Conservation (phyloP, 2,113 vertebrate species). For the Ceyx margarethae region DNA sequence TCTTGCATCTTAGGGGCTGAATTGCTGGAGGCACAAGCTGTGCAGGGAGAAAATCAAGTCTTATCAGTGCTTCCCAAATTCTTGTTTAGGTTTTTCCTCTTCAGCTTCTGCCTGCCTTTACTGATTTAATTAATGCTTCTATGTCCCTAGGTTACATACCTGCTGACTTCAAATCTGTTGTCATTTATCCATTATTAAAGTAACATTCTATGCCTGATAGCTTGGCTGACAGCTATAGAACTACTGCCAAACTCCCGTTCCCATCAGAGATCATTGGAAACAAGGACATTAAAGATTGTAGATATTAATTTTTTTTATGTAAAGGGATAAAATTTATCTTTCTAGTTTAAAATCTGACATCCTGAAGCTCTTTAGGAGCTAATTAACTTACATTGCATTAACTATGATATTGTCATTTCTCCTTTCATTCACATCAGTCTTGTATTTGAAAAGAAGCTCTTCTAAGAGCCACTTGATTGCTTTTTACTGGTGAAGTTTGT, state of each 20-base stretch:
- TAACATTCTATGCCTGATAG: background rate
- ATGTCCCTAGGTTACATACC: constrained; percentile 61
- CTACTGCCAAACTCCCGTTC: background rate
- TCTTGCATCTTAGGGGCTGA: background rate
- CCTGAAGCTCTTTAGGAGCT: background rate
- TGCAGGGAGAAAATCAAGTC: constrained; percentile 7
- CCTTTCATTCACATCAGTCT: background rate
- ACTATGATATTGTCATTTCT: background rate
- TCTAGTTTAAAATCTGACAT: background rate
- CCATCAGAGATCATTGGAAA: constrained; percentile 2
- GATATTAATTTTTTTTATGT: background rate
- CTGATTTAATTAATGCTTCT: constrained; percentile 67
- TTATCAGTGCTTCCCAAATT: constrained; percentile 59
- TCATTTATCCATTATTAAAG: constrained; percentile 50
- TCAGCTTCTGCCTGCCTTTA: constrained; percentile 34
- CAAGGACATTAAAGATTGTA: background rate
- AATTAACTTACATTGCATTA: background rate
- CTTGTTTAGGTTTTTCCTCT: constrained; percentile 39
- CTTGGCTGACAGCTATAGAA: constrained; percentile 20
- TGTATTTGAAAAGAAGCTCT: background rate
- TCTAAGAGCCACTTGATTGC: background rate
- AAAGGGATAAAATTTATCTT: background rate
- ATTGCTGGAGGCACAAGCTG: constrained; percentile 34
- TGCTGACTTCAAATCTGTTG: constrained; percentile 64
- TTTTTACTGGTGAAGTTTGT: background rate